Base-by-base conservation (phyloP, 53 echinoderm and acorn worm species). In the Apostichopus leukothele region DNA sequence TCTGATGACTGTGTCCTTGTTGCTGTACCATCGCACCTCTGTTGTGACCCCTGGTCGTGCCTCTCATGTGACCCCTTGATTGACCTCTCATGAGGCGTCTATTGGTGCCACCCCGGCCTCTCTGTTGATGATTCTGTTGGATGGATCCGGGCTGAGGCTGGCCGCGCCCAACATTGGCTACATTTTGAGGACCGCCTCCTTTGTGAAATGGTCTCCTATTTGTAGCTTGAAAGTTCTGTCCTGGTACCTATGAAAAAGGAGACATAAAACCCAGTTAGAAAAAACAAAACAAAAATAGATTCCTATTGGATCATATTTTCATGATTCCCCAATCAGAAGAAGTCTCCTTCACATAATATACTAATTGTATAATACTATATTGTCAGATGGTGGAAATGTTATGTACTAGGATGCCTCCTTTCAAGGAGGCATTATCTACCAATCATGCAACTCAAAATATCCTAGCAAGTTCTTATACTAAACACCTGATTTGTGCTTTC, bases 171-270 rank as follows among this genome's bases (percentile, higher is more conserved):
- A 60, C 86, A 86, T 57, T 19, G 10, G 68, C 9, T 14, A 71
- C 20, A 55, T 81, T 81, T 22, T 81, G 54, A 22, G 81, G 81
- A 55, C 81, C 81, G 6, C 81, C 23, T 81, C 81, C 23, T 59
- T 25, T 20, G n/a, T 81, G 81, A 21, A 81, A 81, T 51, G 54
- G 81, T 25, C 81, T 81, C 21, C 53, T 81, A 51, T 52, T 59
- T 54, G 12, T 51, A 57, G 20, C 22, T 18, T 81, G 81, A 25
- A 81, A 52, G 9, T 16, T n/a, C n/a, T 81, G 81, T 54, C 53
- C 81, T 12, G 55, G 7, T 50, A 39, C 39, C 39, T 39, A 39
- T 39, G 3, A 3, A 39, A 39, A 25, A 25, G 25, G 25, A 25
- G 55, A 55, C 55, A 7, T 55, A 6, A 3, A 55, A 55, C 0